Conservation (phyloP, 1,140 invertebrate species). For the Cydia pomonella region DNA sequence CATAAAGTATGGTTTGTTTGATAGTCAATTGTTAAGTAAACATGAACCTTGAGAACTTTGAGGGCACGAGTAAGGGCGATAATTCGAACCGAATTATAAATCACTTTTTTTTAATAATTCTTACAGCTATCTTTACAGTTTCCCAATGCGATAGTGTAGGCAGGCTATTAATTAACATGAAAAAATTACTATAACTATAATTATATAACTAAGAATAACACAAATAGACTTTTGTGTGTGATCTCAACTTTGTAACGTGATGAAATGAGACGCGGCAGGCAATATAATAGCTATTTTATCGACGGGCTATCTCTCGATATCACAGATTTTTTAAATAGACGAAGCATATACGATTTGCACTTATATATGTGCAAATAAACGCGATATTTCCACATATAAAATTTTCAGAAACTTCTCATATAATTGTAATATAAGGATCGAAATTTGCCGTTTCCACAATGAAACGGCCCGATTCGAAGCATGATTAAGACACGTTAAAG, state of each 20-base stretch:
- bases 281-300: constrained; percentile 6
- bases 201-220: no score
- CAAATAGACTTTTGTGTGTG: neutral
- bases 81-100: neutral
- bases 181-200: no score
- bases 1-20: neutral
- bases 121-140: no score
- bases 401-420: no score
- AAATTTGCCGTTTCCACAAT: no score
- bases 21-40: neutral
- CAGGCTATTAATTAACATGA: no score
- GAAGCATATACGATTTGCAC: neutral
- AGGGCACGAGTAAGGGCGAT: neutral
- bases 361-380: no score
- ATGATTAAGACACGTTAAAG: no score
- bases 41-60: neutral
- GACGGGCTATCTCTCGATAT: constrained; percentile 1
- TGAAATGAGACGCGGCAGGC: constrained; percentile 1
- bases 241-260: constrained; percentile 11
- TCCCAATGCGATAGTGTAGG: no score
- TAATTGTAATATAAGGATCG: no score
- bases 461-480: no score
- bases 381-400: no score
- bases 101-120: neutral
- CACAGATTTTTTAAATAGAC: neutral